phyloP scores from a whole-genome alignment of 2,888 invertebrate genomes.

The Lampropteryx suffumata region DNA sequence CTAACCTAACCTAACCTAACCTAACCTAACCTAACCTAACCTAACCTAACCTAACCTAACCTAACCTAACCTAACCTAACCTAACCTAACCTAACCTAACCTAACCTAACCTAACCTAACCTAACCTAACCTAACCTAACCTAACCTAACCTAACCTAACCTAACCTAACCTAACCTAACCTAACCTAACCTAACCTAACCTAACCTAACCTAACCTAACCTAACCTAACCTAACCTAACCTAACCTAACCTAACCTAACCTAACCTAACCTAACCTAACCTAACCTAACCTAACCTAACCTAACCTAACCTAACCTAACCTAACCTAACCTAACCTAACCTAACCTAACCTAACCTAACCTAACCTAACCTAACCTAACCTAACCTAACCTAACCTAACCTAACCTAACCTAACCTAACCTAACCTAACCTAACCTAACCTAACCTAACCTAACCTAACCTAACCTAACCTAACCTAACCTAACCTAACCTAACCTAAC shows the following conservation, averaged over 20 bases:
- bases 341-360: slow-evolving; percentile 40
- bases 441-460: slow-evolving; percentile 39
- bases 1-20: slow-evolving; percentile 32
- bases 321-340: slow-evolving; percentile 39
- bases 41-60: slow-evolving; percentile 30
- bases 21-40: slow-evolving; percentile 32
- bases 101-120: slow-evolving; percentile 21
- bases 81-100: slow-evolving; percentile 35
- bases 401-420: slow-evolving; percentile 37
- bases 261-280: slow-evolving; percentile 38
- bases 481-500: slow-evolving; percentile 40
- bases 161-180: slow-evolving; percentile 27
- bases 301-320: slow-evolving; percentile 38
- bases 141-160: slow-evolving; percentile 26
- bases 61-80: slow-evolving; percentile 39
- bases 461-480: slow-evolving; percentile 39
- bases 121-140: slow-evolving; percentile 25
- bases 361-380: slow-evolving; percentile 41
- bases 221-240: slow-evolving; percentile 25
- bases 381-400: slow-evolving; percentile 38
- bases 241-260: slow-evolving; percentile 36
- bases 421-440: slow-evolving; percentile 39
- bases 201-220: slow-evolving; percentile 29
- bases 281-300: slow-evolving; percentile 36
- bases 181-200: slow-evolving; percentile 16